Evolutionary conservation across 2,113 vertebrate species (phyloP), one percentile per base, ranked within the genome.

Genomic region (Calypte anna): DNA sequence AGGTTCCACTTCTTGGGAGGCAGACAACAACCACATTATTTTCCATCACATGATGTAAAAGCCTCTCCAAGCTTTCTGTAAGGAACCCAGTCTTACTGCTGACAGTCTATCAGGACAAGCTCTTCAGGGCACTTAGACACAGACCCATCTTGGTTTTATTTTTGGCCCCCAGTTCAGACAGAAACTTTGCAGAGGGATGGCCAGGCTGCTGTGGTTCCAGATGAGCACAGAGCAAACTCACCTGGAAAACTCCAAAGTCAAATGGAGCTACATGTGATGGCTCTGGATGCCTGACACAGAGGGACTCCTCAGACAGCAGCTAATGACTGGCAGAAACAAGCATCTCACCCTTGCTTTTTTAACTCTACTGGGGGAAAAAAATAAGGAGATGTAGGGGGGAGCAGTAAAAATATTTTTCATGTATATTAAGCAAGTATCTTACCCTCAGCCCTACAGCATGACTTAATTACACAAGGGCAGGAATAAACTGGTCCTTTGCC

Each of bases 261-360:
- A n/a, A 54, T 16, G n/a, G 40, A 54, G 12, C 6, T 28, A 19
- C 48, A 1, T 24, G 30, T 28, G 19, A 44, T 3, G 10, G 20
- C 30, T 30, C 1, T 58, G 23, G 51, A 62, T 5, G 23, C 9
- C 31, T 51, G 1, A 19, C 5, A 28, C 0, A 1, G 48, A 62
- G 19, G 27, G 23, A 23, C 8, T 59, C 28, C 51, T 64, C 4
- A 1, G 31, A 50, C 0, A 20, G 25, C 23, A 40, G 2, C 4
- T 77, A 58, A 43, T 53, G n/a, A 48, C 27, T 27, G 8, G 69
- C 11, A 58, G 51, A 76, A 53, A 18, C 25, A 48, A 58, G 21
- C 8, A 13, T 14, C 27, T 84, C 24, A 27, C 7, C 28, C 14
- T 79, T 40, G 21, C 40, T 40, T 11, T 40, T 5, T 40, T 40